Conservation (phyloP, 35 echinoderm and acorn worm species). For the Ophioderma brevispina region DNA sequence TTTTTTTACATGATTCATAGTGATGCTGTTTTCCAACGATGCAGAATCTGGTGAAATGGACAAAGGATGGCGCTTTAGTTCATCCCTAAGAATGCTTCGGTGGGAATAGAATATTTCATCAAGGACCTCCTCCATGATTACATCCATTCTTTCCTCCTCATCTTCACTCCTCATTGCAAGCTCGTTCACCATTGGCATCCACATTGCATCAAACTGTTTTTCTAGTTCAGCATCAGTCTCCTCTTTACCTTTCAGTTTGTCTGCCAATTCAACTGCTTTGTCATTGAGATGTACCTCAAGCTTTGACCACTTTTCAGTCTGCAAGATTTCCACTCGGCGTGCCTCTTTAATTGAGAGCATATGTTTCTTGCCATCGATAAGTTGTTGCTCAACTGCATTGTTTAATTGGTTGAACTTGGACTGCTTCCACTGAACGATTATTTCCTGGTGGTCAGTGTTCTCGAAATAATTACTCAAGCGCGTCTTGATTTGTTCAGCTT, state of each 20-base stretch:
- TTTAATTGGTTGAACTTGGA: slow-evolving; percentile 6
- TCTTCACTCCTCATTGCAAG: background rate
- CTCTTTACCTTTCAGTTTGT: slow-evolving; percentile 13
- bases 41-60: background rate
- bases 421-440: slow-evolving; percentile 27
- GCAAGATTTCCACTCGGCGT: slow-evolving; percentile 21
- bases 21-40: background rate
- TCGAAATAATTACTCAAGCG: background rate
- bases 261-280: slow-evolving; percentile 4
- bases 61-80: background rate
- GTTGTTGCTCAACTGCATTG: slow-evolving; percentile 12
- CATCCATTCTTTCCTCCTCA: background rate
- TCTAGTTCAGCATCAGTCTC: background rate
- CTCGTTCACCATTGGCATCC: background rate
- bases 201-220: slow-evolving; percentile 13
- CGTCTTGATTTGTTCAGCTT: slow-evolving; percentile 1
- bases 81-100: background rate
- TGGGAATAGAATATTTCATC: background rate
- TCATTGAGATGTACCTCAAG: background rate
- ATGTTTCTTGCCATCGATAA: background rate
- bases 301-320: background rate
- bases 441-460: slow-evolving; percentile 8
- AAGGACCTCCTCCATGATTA: background rate
- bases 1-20: background rate
- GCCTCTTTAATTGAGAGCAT: slow-evolving; percentile 24